These are phyloP conservation scores for Alectoris magna DNA, from an alignment of 2,797 vertebrate genomes.

Conservation along the genomic window DNA sequence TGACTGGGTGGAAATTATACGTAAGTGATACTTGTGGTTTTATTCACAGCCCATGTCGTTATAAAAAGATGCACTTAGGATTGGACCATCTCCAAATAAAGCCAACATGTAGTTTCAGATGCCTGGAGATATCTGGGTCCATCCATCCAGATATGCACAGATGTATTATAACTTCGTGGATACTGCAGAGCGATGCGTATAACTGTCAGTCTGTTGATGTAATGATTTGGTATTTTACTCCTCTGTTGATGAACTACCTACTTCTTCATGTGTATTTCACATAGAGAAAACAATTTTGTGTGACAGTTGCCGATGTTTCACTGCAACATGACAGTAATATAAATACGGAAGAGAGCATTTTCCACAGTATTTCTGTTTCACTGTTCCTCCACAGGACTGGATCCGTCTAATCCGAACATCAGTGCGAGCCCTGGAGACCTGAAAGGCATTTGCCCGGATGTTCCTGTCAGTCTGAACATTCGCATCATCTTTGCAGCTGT, in stretches of 20 bases:
- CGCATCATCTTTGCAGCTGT: slow-evolving; percentile 79
- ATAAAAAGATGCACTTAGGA: not conserved
- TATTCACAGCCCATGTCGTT: not conserved
- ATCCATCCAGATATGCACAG: not conserved
- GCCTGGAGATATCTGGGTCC: not conserved
- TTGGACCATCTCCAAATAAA: not conserved
- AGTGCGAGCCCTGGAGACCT: not conserved
- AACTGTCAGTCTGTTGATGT: not conserved
- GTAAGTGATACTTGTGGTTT: slow-evolving; percentile 79
- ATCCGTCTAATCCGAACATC: not conserved
- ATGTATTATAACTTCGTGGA: accelerated
- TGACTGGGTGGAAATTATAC: slow-evolving; percentile 89
- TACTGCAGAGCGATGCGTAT: not conserved
- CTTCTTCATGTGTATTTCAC: not conserved
- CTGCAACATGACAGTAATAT: not conserved
- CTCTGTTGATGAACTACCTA: not conserved
- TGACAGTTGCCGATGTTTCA: not conserved
- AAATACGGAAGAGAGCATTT: not conserved
- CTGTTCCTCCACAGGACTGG: not conserved
- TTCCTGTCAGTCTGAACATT: slow-evolving; percentile 87
- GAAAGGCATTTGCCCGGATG: slow-evolving; percentile 79
- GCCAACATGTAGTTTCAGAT: not conserved
- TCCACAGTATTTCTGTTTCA: not conserved
- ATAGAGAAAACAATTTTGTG: not conserved
- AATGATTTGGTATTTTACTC: not conserved